Evolutionary conservation across 2,113 vertebrate genomes (phyloP), one percentile per base, ranked within the genome.

Genomic region (Myodes glareolus): DNA sequence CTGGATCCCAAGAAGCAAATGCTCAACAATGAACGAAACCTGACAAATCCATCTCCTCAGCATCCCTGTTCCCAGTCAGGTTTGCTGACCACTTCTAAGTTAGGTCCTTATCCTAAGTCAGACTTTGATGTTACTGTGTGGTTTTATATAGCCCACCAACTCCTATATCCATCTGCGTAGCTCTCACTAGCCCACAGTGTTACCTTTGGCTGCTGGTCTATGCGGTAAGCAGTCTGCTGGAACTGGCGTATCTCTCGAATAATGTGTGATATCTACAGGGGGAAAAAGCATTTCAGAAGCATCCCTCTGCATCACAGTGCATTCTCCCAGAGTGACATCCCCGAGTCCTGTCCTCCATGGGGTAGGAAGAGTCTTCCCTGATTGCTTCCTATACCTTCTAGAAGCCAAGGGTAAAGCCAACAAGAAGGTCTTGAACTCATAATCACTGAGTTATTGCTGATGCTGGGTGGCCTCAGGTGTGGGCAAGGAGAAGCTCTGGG

Each of bases 171-270:
- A 2, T 55, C 31, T 31, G 52, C 61, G 61, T 68, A 61, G n/a
- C 77, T 77, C 16, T 94, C 75, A 87, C 3, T 52, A 17, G 17
- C 23, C 27, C 23, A 27, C 5, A 42, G 23, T 25, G 73, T 98
- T 99, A 99, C 99, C 99, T 99, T 99, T 97, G 99, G 98, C 95
- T 99, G 99, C 97, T 99, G 99, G 93, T 99, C 99, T 97, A 99
- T 99, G 97, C 99, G 99, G 98, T 99, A 99, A 8, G 99, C 99
- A 0, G 99, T 99, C 99, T 99, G 99, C 98, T 99, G 99, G 98
- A 99, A 99, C 98, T 99, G 99, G 11, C 99, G 99, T 89, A 99
- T 99, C 98, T 99, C 99, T 98, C 99, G 98, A 98, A 99, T 99
- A 97, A 99, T 99, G 92, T 99, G 99, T 1, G 99, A 99, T 98